phyloP scores from a whole-genome alignment of 2,888 invertebrate species.

The Idaea straminata region DNA sequence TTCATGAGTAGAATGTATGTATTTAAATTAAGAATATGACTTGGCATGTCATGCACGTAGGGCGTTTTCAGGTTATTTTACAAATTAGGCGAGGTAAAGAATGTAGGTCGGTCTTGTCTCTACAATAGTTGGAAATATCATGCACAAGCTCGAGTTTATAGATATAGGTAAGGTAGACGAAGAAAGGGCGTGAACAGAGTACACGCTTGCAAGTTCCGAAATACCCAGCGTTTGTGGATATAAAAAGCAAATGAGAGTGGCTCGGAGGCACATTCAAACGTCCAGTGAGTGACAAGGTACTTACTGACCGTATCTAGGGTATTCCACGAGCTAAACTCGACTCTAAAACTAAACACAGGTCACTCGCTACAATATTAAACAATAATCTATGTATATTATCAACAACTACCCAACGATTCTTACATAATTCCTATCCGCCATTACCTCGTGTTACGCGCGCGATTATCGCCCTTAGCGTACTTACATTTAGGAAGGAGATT shows the following conservation, averaged over 20 bases:
- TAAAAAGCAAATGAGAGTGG: neutral
- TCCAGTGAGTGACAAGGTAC: neutral
- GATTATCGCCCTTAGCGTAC: constrained; percentile 55
- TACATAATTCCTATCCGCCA: constrained; percentile 74
- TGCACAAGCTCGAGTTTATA: neutral
- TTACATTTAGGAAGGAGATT: constrained; percentile 16
- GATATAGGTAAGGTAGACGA: neutral
- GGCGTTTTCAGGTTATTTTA: neutral
- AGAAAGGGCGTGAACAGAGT: neutral
- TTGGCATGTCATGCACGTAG: neutral
- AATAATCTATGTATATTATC: constrained; percentile 38
- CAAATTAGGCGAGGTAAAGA: neutral
- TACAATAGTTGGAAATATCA: neutral
- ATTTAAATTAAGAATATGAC: neutral
- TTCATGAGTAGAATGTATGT: neutral
- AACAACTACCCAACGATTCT: constrained; percentile 62
- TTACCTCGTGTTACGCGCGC: constrained; percentile 53
- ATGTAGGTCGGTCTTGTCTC: neutral
- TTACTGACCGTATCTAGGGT: neutral
- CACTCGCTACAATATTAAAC: neutral
- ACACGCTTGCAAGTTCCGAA: neutral
- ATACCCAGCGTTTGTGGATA: neutral
- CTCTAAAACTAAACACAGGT: neutral
- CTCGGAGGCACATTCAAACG: neutral
- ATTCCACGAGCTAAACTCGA: neutral